These are phyloP conservation scores for Pyrochroa serraticornis DNA, from an alignment of 2,888 invertebrate species.

Conservation along the genomic window DNA sequence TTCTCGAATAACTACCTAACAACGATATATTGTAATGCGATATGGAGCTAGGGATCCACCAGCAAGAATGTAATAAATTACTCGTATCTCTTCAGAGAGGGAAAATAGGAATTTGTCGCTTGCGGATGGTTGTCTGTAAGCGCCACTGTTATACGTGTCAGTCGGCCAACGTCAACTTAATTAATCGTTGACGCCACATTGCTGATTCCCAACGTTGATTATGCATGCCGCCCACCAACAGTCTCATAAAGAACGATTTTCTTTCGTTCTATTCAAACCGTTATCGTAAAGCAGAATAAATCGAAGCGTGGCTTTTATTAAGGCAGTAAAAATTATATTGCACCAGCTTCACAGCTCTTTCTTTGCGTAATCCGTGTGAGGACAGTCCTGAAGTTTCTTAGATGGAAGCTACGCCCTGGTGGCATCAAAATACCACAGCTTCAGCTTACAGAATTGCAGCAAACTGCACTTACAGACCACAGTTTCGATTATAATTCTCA, in stretches of 20 bases:
- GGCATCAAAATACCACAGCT: too few relatives aligned
- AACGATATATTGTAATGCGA: too few relatives aligned
- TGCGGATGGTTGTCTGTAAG: neutral
- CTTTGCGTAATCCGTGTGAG: constrained; percentile 11
- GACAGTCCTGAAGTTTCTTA: too few relatives aligned
- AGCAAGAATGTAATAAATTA: too few relatives aligned
- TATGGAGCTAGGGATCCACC: too few relatives aligned
- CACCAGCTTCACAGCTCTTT: constrained; percentile 17
- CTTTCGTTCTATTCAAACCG: constrained; percentile 27
- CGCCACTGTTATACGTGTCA: constrained; percentile 14
- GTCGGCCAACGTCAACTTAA: constrained; percentile 31
- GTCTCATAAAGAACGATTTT: constrained; percentile 32
- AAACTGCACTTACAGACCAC: too few relatives aligned
- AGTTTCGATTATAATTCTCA: too few relatives aligned
- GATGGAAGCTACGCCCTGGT: too few relatives aligned
- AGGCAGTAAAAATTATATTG: constrained; percentile 29
- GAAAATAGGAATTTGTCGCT: constrained; percentile 10
- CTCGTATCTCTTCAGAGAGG: neutral
- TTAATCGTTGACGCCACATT: constrained; percentile 33
- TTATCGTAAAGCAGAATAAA: constrained; percentile 28
- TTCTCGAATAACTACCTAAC: too few relatives aligned
- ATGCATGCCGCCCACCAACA: constrained; percentile 34
- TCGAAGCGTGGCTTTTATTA: constrained; percentile 28
- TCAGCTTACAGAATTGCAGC: too few relatives aligned
- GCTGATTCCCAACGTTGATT: constrained; percentile 29